Conservation (phyloP, 2,113 vertebrate species). For the Cisticola juncidis region DNA sequence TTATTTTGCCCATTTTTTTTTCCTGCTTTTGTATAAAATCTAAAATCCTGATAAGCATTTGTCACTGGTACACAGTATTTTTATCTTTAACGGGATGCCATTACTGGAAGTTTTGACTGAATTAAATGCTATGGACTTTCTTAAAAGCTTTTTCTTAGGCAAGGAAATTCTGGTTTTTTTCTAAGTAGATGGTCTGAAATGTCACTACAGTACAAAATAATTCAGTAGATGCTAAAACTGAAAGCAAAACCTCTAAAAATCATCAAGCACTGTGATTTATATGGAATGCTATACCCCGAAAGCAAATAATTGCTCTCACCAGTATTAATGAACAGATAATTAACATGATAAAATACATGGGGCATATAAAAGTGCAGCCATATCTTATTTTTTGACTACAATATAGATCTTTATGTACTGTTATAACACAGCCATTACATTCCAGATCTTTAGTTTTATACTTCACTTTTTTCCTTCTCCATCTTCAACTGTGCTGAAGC, state of each 20-base stretch:
- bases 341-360: slow-evolving; percentile 9
- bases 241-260: neutral
- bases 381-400: slow-evolving; percentile 32
- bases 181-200: neutral
- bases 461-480: neutral
- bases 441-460: neutral
- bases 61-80: neutral
- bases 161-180: neutral
- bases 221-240: neutral
- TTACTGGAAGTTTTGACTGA: neutral
- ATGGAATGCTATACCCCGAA: neutral
- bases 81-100: neutral
- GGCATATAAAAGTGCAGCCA: neutral
- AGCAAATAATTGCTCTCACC: slow-evolving; percentile 35
- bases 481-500: neutral
- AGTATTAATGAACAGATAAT: slow-evolving; percentile 29
- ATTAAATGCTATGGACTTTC: neutral
- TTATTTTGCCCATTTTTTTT: neutral
- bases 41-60: neutral
- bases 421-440: neutral
- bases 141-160: neutral
- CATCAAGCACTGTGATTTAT: neutral
- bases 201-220: neutral
- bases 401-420: neutral
- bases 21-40: neutral